phyloP scores from a whole-genome alignment of 2,888 invertebrate genomes.

The Drosophila kokeensis region DNA sequence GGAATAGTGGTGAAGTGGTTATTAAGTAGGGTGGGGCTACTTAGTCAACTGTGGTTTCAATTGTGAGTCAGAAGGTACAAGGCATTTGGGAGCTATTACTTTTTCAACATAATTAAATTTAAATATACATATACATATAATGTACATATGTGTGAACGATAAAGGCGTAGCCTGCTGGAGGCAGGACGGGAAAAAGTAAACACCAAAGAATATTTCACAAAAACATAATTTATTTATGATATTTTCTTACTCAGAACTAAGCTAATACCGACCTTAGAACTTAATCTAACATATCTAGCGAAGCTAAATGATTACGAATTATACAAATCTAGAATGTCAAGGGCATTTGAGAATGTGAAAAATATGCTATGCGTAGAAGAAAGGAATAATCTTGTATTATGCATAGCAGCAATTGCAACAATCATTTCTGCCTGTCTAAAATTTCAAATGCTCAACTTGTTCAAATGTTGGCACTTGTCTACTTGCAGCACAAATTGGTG shows the following conservation, averaged over 20 bases:
- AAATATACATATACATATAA: not conserved
- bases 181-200: not conserved
- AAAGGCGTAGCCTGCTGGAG: not conserved
- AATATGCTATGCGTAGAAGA: not conserved
- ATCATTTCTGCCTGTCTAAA: not conserved
- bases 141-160: not conserved
- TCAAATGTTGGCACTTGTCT: constrained; percentile 6
- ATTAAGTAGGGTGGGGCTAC: not conserved
- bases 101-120: not conserved
- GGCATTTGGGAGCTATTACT: not conserved
- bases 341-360: not conserved
- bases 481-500: constrained; percentile 68
- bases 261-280: not conserved
- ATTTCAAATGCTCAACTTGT: not conserved
- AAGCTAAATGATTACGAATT: not conserved
- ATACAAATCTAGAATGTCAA: not conserved
- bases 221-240: not conserved
- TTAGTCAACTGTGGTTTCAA: not conserved
- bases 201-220: not conserved
- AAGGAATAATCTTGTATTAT: not conserved
- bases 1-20: not conserved
- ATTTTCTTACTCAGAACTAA: not conserved
- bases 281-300: not conserved
- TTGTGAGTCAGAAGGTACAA: not conserved
- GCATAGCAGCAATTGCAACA: not conserved